Conservation (phyloP, 2,797 vertebrate species). For the Dendrocincla fuliginosa region DNA sequence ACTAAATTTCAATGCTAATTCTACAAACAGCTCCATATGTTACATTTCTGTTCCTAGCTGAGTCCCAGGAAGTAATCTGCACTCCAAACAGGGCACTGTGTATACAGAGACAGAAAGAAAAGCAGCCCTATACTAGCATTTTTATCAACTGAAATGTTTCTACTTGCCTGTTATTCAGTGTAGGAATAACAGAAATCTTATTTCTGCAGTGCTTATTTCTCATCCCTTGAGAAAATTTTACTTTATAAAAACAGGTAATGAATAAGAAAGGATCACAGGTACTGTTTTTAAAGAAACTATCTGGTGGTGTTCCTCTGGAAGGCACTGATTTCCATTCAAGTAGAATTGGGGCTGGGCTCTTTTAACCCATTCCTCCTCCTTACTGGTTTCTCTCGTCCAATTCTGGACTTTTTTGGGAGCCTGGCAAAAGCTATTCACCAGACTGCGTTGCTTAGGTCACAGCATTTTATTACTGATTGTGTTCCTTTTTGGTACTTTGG, state of each 20-base stretch:
- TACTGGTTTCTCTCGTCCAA: background rate
- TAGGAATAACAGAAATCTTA: background rate
- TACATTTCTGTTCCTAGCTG: background rate
- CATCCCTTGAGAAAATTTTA: background rate
- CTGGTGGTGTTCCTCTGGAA: background rate
- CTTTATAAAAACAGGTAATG: background rate
- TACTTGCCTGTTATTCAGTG: background rate
- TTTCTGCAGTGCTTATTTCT: background rate
- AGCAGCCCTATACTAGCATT: background rate
- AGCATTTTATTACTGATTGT: background rate
- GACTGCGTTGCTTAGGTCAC: background rate
- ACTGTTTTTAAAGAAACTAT: background rate
- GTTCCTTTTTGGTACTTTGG: background rate
- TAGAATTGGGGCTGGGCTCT: background rate
- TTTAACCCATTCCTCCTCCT: background rate
- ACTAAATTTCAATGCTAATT: conserved; percentile 3
- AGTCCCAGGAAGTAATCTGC: background rate
- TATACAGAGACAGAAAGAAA: background rate
- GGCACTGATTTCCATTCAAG: background rate
- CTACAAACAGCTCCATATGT: conserved; percentile 2
- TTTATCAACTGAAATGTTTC: background rate
- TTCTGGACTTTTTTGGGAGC: background rate
- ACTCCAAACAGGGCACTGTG: background rate
- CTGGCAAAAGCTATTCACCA: background rate
- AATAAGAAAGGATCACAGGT: background rate